Conservation (phyloP, 2,888 invertebrate species). For the Archaeoteleia sp. region DNA sequence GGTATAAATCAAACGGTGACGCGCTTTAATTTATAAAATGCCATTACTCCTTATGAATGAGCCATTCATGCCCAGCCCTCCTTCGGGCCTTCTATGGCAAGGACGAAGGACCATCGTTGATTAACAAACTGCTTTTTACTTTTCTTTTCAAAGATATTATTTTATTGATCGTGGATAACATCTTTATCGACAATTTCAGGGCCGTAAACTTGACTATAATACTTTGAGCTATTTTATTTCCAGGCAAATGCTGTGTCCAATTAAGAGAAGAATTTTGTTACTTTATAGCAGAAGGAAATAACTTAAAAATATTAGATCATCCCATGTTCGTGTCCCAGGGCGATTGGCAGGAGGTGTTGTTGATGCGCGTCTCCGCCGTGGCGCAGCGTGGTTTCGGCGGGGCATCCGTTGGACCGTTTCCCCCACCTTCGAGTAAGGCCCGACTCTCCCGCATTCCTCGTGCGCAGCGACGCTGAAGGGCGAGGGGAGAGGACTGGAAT, state of each 20-base stretch:
- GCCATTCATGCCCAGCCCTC: conserved; percentile 58
- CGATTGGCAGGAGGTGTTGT: conserved; percentile 64
- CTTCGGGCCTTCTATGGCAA: conserved; percentile 2
- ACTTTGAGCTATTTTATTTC: too few species aligned
- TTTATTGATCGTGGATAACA: too few species aligned
- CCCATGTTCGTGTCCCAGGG: not conserved
- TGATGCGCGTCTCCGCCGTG: conserved; percentile 63
- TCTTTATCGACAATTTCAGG: too few species aligned
- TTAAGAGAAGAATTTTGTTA: too few species aligned
- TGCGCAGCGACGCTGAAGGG: conserved; percentile 55
- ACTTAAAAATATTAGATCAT: too few species aligned
- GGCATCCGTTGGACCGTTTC: conserved; percentile 75
- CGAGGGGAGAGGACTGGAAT: conserved; percentile 66
- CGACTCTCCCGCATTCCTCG: conserved; percentile 65
- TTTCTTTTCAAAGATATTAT: not conserved
- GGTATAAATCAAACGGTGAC: conserved; percentile 62
- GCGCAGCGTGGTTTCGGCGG: conserved; percentile 68
- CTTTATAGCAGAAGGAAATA: too few species aligned
- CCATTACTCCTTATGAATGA: conserved; percentile 64
- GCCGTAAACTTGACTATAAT: too few species aligned
- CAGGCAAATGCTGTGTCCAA: too few species aligned
- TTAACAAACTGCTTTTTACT: conserved; percentile 23
- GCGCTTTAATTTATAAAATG: conserved; percentile 63
- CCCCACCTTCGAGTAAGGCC: conserved; percentile 50
- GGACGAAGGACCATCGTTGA: conserved; percentile 15